These are phyloP conservation scores for Carduelis carduelis DNA, from an alignment of 2,797 vertebrate genomes.

Conservation along the genomic window DNA sequence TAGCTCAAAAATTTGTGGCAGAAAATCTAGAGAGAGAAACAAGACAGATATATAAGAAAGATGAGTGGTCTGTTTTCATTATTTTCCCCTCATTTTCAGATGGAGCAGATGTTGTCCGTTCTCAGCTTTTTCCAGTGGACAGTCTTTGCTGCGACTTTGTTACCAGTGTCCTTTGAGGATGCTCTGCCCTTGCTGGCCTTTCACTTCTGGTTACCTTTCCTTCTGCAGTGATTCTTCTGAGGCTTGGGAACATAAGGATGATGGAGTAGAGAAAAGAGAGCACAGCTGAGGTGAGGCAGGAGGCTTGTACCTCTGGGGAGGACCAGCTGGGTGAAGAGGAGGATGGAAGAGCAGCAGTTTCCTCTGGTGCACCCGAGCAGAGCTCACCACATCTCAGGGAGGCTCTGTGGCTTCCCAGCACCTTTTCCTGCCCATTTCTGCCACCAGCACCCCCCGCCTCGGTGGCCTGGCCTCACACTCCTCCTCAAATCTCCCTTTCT, in stretches of 20 bases:
- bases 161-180: not conserved
- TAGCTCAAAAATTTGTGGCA: not conserved
- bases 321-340: not conserved
- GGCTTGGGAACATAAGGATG: not conserved
- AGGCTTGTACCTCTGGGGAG: not conserved
- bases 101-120: not conserved
- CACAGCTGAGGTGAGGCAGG: not conserved
- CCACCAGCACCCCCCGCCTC: fast-evolving
- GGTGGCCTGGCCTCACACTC: not conserved
- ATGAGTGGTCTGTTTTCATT: not conserved
- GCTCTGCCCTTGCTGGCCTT: not conserved
- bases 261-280: not conserved
- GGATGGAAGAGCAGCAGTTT: not conserved
- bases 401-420: not conserved
- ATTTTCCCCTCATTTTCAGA: not conserved
- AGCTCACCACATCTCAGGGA: not conserved
- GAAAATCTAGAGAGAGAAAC: not conserved
- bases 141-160: not conserved
- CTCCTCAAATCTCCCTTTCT: not conserved
- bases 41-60: not conserved
- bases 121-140: not conserved
- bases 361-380: not conserved
- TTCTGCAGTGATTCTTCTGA: not conserved
- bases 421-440: not conserved
- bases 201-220: not conserved